Conservation (phyloP, 1,140 invertebrate genomes). For the Thaumatotibia leucotreta region DNA sequence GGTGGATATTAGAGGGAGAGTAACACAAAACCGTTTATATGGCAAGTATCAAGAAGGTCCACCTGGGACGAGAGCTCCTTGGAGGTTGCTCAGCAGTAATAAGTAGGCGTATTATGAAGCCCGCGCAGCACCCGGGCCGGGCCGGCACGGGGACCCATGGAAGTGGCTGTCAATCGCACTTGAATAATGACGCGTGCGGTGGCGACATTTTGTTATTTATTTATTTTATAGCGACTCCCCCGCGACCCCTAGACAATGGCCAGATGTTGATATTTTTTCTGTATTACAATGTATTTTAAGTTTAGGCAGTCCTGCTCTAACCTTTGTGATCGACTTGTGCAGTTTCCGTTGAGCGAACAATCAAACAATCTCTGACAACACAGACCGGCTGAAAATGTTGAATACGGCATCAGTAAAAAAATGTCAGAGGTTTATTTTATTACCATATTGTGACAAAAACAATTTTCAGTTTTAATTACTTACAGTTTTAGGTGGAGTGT, state of each 20-base stretch:
- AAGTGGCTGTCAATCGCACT: slow-evolving; percentile 71
- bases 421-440: not conserved
- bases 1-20: too few relatives aligned
- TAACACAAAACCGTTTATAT: too few relatives aligned
- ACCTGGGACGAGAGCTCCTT: slow-evolving; percentile 21
- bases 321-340: not conserved
- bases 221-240: slow-evolving; percentile 64
- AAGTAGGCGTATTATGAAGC: slow-evolving; percentile 73
- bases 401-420: not conserved
- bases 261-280: slow-evolving; percentile 31
- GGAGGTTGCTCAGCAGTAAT: slow-evolving; percentile 39
- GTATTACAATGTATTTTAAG: slow-evolving; percentile 18
- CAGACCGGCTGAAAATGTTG: not conserved
- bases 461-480: too few relatives aligned
- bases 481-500: too few relatives aligned
- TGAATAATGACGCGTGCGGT: slow-evolving; percentile 59
- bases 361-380: not conserved
- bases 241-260: slow-evolving; percentile 64
- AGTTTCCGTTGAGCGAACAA: slow-evolving; percentile 9
- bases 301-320: not conserved
- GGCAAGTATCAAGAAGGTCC: slow-evolving; percentile 17
- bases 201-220: slow-evolving; percentile 39
- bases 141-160: slow-evolving; percentile 38
- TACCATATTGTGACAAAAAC: too few relatives aligned
- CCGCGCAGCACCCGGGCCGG: slow-evolving; percentile 16